Base-by-base conservation (phyloP, 1,140 invertebrate species). In the Luehdorfia chinensis region DNA sequence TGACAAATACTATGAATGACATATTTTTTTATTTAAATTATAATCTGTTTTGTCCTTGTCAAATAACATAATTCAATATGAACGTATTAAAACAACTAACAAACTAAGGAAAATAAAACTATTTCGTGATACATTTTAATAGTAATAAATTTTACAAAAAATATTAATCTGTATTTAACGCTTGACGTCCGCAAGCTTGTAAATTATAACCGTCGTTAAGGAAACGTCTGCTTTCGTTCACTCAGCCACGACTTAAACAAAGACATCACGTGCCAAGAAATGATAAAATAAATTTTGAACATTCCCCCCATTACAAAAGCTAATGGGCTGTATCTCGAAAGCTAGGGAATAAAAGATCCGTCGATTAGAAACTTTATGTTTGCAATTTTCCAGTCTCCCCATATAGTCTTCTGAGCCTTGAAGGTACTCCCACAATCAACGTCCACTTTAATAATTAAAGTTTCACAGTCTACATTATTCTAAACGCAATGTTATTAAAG, bases 311-410 rank as follows among this genome's bases (percentile, higher is more conserved):
- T 84, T 81, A 80, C 80, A 66, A 9, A 60, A 73, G 80, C 78
- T 84, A 84, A 84, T 84, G 80, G 78, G 78, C 73, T 76, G 80
- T 76, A 76, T 81, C 77, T 79, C 63, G 60, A 74, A 66, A 72
- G 75, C 75, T 79, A 62, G 74, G 72, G 73, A 83, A 81, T 80
- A 81, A 83, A 80, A 83, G 76, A 83, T 84, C 68, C 73, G 77
- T 78, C 77, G 77, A 84, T 84, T 83, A 81, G 75, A 81, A 84
- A 84, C 67, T 84, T 80, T 84, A 81, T 84, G 80, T 77, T 81
- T 81, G 75, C 75, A 80, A 80, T 77, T 78, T 74, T 77, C 73
- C 65, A 44, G 49, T 65, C 56, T 53, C 32, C 16, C 9, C n/a
- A 8, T 33, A 13, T 15, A 34, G 16, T 34, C 8, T 33, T 6